Evolutionary conservation across 2,797 vertebrate species (phyloP).

Genomic region (Babyrousa celebensis): DNA sequence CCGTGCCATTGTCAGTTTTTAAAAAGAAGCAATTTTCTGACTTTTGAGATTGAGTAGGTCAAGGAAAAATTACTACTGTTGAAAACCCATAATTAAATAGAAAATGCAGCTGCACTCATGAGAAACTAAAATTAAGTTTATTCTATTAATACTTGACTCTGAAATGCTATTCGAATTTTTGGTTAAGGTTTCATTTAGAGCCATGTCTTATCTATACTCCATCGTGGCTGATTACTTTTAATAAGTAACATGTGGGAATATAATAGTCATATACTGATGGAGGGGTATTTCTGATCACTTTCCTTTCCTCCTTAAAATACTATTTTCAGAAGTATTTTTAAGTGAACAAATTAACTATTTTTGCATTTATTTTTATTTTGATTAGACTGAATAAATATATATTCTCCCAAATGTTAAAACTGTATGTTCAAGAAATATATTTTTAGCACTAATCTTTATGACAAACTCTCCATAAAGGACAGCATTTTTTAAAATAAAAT

Average conservation of each 20-base stretch:
- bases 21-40: slow-evolving; percentile 99
- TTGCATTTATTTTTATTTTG: slow-evolving; percentile 27
- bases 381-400: slow-evolving; percentile 47
- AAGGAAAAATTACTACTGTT: slow-evolving; percentile 97
- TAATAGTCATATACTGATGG: background rate
- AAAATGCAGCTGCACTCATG: slow-evolving; percentile 96
- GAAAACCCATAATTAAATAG: slow-evolving; percentile 98
- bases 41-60: slow-evolving; percentile 99
- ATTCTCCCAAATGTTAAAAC: slow-evolving; percentile 68
- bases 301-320: slow-evolving; percentile 52
- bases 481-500: slow-evolving; percentile 65
- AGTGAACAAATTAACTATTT: slow-evolving; percentile 13
- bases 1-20: slow-evolving; percentile 97
- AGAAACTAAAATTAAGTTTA: slow-evolving; percentile 95
- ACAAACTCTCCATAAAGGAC: background rate
- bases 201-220: slow-evolving; percentile 65
- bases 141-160: slow-evolving; percentile 94
- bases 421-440: slow-evolving; percentile 22
- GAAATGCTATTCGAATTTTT: slow-evolving; percentile 89
- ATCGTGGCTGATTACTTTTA: slow-evolving; percentile 57
- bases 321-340: slow-evolving; percentile 30
- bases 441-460: slow-evolving; percentile 64
- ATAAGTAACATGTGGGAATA: slow-evolving; percentile 53
- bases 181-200: slow-evolving; percentile 81
- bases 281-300: slow-evolving; percentile 59